Base-by-base conservation (phyloP, 2,113 vertebrate genomes). In the Hippocampus zosterae region DNA sequence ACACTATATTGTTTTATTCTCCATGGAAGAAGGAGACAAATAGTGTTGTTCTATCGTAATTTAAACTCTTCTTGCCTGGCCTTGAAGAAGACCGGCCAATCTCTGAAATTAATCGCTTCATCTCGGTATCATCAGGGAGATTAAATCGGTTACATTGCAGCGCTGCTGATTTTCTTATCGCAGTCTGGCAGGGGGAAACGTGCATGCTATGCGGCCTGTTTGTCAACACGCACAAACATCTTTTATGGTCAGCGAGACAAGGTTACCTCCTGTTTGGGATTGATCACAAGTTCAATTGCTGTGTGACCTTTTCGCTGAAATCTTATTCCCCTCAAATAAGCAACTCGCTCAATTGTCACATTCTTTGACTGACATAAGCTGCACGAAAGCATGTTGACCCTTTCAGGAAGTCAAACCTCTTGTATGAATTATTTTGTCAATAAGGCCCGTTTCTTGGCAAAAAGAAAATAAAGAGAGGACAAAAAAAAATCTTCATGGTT, bases 351-450 rank as follows among this genome's bases (percentile, higher is more conserved):
- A 57, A 61, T 41, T 82, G 79, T 78, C 84, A 84, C 85, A 85
- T 85, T 74, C 81, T 71, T 75, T 70, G 76, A 67, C 70, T 71
- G 75, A 85, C 84, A 84, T 59, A 82, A 75, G 80, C 71, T 70
- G 75, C 76, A 68, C 69, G 21, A 73, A 72, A 80, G 77, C 70
- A 86, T 85, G 87, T 88, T 72, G 84, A 78, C 88, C 80, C 75
- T 87, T 89, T 88, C 64, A 50, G 67, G 68, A 83, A 90, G 89
- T 88, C 86, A 89, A 81, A 89, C 86, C 80, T 79, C 80, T 73
- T 80, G 69, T 81, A 88, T 61, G 56, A 84, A 86, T 82, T 79
- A 70, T 72, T 81, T 80, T 81, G 83, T 90, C 85, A 87, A 72
- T 71, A 74, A 80, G 77, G 85, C 84, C 82, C 75, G 77, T 78